Percentiles rank a stretch among this genome's conserved stretches.
phyloP scores from a whole-genome alignment of 2,888 invertebrate genomes.

The Bombyx huttoni region DNA sequence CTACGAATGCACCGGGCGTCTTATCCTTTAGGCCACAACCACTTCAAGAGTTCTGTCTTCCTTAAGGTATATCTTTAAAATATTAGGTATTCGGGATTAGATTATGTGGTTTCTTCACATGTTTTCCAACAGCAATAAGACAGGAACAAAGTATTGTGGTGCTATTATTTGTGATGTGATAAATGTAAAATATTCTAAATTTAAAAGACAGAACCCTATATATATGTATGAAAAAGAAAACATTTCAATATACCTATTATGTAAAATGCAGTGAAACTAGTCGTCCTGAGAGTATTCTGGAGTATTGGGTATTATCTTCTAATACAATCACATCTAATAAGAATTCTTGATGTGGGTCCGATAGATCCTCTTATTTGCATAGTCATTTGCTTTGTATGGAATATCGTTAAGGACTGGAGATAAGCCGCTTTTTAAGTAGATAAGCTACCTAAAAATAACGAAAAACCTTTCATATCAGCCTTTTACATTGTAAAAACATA shows the following conservation, averaged over 20 bases:
- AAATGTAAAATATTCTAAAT: too few relatives aligned
- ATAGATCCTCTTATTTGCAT: conserved; percentile 39
- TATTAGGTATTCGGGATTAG: too few relatives aligned
- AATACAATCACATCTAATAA: conserved; percentile 47
- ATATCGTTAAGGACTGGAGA: conserved; percentile 7
- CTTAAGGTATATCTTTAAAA: too few relatives aligned
- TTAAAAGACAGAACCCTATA: too few relatives aligned
- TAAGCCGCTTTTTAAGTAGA: neutral
- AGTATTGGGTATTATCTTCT: conserved; percentile 25
- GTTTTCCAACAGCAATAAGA: too few relatives aligned
- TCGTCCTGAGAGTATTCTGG: neutral
- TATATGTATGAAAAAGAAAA: neutral
- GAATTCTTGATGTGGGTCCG: conserved; percentile 42
- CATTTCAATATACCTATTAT: neutral
- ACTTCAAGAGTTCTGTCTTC: too few relatives aligned
- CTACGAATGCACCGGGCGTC: too few relatives aligned
- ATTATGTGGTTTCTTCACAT: too few relatives aligned
- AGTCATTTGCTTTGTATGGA: conserved; percentile 35
- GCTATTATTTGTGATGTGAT: too few relatives aligned
- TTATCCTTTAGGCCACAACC: too few relatives aligned
- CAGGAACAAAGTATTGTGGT: too few relatives aligned
- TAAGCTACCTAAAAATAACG: neutral
- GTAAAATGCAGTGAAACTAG: neutral
- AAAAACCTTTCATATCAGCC: neutral
- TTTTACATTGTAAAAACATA: neutral